phyloP scores from a whole-genome alignment of 1,140 invertebrate species.

The Heliothis subflexa region DNA sequence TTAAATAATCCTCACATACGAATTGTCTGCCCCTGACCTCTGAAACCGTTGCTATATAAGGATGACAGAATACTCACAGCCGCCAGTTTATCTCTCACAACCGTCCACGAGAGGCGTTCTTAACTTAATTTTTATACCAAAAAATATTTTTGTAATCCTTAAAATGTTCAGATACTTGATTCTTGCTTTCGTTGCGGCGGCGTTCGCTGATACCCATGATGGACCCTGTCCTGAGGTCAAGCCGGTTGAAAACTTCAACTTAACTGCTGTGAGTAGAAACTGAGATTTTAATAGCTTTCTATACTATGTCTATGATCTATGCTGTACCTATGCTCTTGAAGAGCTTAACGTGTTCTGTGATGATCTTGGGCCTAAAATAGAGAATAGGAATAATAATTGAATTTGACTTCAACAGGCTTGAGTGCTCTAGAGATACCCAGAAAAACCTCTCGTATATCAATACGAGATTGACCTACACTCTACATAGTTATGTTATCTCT shows the following conservation, averaged over 20 bases:
- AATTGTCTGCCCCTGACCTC: conserved; percentile 61
- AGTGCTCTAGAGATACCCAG: too few species aligned
- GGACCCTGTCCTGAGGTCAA: conserved; percentile 64
- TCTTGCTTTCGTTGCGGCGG: conserved; percentile 57
- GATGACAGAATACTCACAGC: neutral
- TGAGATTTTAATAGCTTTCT: conserved; percentile 3
- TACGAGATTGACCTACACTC: too few species aligned
- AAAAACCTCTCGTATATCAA: too few species aligned
- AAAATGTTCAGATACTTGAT: conserved; percentile 62
- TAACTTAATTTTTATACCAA: conserved; percentile 50
- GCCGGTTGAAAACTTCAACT: conserved; percentile 68
- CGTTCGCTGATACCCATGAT: conserved; percentile 55
- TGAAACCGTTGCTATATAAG: conserved; percentile 54
- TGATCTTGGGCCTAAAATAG: too few species aligned
- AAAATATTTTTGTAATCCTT: conserved; percentile 18
- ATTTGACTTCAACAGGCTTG: too few species aligned
- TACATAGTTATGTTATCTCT: too few species aligned
- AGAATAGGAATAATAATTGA: too few species aligned
- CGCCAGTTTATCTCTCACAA: conserved; percentile 44
- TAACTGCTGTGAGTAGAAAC: conserved; percentile 64
- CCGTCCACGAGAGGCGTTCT: conserved; percentile 38
- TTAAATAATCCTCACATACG: conserved; percentile 60
- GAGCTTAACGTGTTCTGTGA: too few species aligned
- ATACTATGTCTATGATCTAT: too few species aligned
- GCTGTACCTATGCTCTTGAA: too few species aligned